phyloP scores from a whole-genome alignment of 2,888 invertebrate species.

The Amblyjoppa proteus region DNA sequence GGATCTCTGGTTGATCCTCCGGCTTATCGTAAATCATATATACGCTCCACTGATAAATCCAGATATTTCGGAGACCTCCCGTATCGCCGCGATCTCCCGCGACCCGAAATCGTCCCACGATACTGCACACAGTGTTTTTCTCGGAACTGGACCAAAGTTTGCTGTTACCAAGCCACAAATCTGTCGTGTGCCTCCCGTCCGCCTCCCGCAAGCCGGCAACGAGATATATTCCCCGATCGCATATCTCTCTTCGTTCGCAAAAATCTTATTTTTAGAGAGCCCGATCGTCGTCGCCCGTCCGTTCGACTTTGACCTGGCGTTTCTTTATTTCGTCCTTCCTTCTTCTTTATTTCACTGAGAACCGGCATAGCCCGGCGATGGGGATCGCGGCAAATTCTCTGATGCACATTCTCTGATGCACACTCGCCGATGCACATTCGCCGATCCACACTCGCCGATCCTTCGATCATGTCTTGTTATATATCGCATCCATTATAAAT shows the following conservation, averaged over 20 bases:
- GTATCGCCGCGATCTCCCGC: not conserved
- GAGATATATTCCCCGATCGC: not conserved
- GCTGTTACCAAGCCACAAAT: conserved; percentile 54
- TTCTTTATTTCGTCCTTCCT: conserved; percentile 30
- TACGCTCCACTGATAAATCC: not conserved
- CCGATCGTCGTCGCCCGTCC: not conserved
- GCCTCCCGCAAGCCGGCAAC: not conserved
- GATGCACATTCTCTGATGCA: not conserved
- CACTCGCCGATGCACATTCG: not conserved
- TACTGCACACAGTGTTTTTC: conserved; percentile 6
- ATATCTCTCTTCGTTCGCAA: not conserved
- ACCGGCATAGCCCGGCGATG: conserved; percentile 14
- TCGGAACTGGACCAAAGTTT: conserved; percentile 9
- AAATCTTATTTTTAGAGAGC: conserved; percentile 3
- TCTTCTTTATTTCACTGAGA: conserved; percentile 12
- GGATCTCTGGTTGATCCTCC: conserved; percentile 22
- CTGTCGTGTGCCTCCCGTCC: conserved; percentile 48
- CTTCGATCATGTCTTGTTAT: not conserved
- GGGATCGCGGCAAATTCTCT: conserved; percentile 24
- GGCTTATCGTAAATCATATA: conserved; percentile 44
- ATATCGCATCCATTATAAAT: not conserved
- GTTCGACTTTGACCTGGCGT: conserved; percentile 28
- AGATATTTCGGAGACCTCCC: conserved; percentile 1
- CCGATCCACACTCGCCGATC: not conserved
- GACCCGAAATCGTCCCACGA: conserved; percentile 1